phyloP scores from a whole-genome alignment of 2,113 vertebrate genomes.

The Anoura caudifer region DNA sequence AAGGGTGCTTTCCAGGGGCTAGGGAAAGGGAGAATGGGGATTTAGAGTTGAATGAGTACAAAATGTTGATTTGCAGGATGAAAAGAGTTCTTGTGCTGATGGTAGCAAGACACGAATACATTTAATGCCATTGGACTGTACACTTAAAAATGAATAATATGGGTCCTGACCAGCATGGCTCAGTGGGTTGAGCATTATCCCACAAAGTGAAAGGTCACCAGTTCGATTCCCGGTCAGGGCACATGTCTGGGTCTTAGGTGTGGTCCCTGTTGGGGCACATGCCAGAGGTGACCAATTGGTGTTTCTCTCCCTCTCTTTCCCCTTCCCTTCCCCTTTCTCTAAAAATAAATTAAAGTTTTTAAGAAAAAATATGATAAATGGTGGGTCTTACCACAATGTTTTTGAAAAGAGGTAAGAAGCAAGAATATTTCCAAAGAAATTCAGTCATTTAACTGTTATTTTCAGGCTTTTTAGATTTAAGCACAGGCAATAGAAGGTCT shows the following conservation, averaged over 20 bases:
- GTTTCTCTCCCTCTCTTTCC: too few relatives aligned
- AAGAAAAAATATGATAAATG: background rate
- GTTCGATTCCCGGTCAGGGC: too few relatives aligned
- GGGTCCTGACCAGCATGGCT: too few relatives aligned
- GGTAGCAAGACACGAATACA: too few relatives aligned
- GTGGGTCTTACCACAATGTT: background rate
- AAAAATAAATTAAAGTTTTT: too few relatives aligned
- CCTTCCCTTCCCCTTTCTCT: too few relatives aligned
- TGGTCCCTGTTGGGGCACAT: too few relatives aligned
- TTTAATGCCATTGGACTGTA: background rate
- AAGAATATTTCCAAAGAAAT: background rate
- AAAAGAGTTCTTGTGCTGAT: background rate
- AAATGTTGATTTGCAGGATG: background rate
- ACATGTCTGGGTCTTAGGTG: too few relatives aligned
- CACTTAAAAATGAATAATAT: background rate
- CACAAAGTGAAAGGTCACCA: too few relatives aligned
- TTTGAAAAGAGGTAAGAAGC: background rate
- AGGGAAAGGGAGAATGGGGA: rapidly evolving
- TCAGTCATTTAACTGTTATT: background rate
- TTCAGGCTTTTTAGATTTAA: background rate
- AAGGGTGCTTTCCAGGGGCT: background rate
- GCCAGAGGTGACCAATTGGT: too few relatives aligned
- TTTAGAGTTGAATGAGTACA: background rate
- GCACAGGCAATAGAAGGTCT: background rate
- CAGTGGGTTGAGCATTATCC: too few relatives aligned